These are phyloP conservation scores for Dorcus hopei DNA, from an alignment of 2,888 invertebrate genomes.

Conservation along the genomic window DNA sequence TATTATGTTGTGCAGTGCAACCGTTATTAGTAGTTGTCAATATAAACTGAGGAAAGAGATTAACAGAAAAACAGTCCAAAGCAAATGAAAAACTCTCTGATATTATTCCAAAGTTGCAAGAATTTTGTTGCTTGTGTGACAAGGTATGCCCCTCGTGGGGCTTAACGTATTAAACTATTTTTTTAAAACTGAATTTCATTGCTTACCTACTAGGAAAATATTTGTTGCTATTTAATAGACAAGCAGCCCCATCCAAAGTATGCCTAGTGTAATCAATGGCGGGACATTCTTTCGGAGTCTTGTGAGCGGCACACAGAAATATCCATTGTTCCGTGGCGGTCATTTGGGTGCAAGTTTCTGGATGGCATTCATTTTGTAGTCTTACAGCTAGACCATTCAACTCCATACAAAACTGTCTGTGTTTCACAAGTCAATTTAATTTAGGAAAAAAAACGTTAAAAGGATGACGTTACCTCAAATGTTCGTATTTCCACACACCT, in stretches of 20 bases:
- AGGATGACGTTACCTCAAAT: constrained; percentile 66
- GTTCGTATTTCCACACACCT: constrained; percentile 99
- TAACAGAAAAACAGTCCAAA: too few relatives aligned
- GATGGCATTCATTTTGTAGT: constrained; percentile 93
- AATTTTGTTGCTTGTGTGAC: too few relatives aligned
- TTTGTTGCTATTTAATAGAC: constrained; percentile 97
- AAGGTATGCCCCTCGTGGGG: too few relatives aligned
- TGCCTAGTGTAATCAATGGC: constrained; percentile 99
- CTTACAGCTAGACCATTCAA: constrained; percentile 96
- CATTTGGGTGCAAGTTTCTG: constrained; percentile 98
- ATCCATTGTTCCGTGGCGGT: constrained; percentile 99
- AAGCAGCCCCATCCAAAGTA: constrained; percentile 97
- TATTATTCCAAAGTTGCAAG: too few relatives aligned
- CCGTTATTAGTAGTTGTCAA: too few relatives aligned
- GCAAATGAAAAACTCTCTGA: too few relatives aligned
- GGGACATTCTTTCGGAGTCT: constrained; percentile 99
- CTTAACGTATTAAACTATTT: too few relatives aligned
- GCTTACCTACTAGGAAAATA: constrained; percentile 96
- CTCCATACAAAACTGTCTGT: constrained; percentile 98
- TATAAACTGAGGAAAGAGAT: too few relatives aligned
- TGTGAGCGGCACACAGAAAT: constrained; percentile 98
- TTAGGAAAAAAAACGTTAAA: not conserved
- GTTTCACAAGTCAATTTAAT: constrained; percentile 27
- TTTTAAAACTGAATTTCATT: not conserved
- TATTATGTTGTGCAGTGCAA: too few relatives aligned